A percentile compares a stretch with the other conserved stretches of the same genome.
phyloP scores from a whole-genome alignment of 2,888 invertebrate species.

The Teleogryllus oceanicus region DNA sequence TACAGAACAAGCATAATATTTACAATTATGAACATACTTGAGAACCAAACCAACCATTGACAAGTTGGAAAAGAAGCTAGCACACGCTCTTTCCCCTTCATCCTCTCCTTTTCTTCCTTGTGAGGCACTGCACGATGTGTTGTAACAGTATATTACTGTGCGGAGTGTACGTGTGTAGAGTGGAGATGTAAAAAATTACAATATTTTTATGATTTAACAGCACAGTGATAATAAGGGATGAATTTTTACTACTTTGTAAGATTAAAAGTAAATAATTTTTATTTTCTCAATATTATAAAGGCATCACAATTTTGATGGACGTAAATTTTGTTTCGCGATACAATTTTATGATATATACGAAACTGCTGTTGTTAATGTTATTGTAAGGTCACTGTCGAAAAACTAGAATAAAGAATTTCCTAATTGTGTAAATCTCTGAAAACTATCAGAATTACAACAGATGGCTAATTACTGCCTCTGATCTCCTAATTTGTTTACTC shows the following conservation, averaged over 20 bases:
- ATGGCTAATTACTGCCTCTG: slow-evolving; percentile 27
- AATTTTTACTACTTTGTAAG: slow-evolving; percentile 24
- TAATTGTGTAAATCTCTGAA: slow-evolving; percentile 23
- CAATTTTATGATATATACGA: slow-evolving; percentile 11
- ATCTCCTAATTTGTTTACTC: slow-evolving; percentile 23
- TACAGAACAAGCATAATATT: neutral
- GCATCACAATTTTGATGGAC: slow-evolving; percentile 34
- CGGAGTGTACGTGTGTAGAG: slow-evolving; percentile 25
- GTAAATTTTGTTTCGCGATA: slow-evolving; percentile 32
- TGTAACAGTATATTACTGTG: slow-evolving; percentile 18
- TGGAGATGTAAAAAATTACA: slow-evolving; percentile 30
- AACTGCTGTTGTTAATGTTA: neutral
- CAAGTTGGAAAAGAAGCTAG: slow-evolving; percentile 32
- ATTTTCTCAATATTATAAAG: slow-evolving; percentile 26
- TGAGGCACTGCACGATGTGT: slow-evolving; percentile 35
- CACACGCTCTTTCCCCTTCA: slow-evolving; percentile 21
- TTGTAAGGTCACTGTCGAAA: slow-evolving; percentile 18
- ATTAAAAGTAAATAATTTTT: slow-evolving; percentile 25
- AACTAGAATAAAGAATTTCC: slow-evolving; percentile 12
- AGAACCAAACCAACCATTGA: slow-evolving; percentile 21
- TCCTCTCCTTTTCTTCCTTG: slow-evolving; percentile 29
- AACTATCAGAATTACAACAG: slow-evolving; percentile 22
- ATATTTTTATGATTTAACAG: slow-evolving; percentile 4
- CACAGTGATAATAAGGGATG: slow-evolving; percentile 22
- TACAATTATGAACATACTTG: neutral